A percentile compares a stretch with the other conserved stretches of the same genome.
Conservation (phyloP, 2,888 invertebrate species). For the Atrina japonica region DNA sequence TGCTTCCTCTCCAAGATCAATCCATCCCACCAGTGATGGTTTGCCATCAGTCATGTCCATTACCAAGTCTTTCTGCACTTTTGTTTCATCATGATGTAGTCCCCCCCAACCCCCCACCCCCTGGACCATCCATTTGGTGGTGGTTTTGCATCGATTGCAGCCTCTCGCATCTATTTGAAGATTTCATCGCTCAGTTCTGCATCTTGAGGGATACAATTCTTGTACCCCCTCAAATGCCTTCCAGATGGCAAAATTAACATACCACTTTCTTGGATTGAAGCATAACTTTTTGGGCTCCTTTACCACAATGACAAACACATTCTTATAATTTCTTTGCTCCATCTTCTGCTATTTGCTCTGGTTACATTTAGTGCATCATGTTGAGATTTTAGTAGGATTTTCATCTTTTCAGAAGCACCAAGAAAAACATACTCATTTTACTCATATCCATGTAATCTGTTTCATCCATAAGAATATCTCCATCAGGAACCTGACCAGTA, state of each 20-base stretch:
- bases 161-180: conserved; percentile 36
- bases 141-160: conserved; percentile 27
- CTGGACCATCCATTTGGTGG: conserved; percentile 16
- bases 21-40: conserved; percentile 32
- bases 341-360: conserved; percentile 1
- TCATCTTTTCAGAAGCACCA: conserved; percentile 32
- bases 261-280: conserved; percentile 38
- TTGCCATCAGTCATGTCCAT: conserved; percentile 20
- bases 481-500: too few species aligned
- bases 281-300: conserved; percentile 32
- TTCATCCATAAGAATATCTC: too few species aligned
- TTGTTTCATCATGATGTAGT: conserved; percentile 41
- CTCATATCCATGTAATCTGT: too few species aligned
- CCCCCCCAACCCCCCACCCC: too few species aligned
- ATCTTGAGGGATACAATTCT: conserved; percentile 37
- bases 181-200: conserved; percentile 33
- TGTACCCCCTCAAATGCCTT: conserved; percentile 30
- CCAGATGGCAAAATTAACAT: conserved; percentile 28
- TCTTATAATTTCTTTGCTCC: conserved; percentile 31
- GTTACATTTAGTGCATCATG: conserved; percentile 28
- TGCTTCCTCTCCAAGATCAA: conserved; percentile 43
- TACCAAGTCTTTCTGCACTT: conserved; percentile 40
- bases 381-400: conserved; percentile 32
- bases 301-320: conserved; percentile 25
- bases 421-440: too few species aligned